Percentiles rank a stretch among this genome's conserved stretches.
Conservation (phyloP, 2,888 invertebrate genomes). For the Sesia apiformis region DNA sequence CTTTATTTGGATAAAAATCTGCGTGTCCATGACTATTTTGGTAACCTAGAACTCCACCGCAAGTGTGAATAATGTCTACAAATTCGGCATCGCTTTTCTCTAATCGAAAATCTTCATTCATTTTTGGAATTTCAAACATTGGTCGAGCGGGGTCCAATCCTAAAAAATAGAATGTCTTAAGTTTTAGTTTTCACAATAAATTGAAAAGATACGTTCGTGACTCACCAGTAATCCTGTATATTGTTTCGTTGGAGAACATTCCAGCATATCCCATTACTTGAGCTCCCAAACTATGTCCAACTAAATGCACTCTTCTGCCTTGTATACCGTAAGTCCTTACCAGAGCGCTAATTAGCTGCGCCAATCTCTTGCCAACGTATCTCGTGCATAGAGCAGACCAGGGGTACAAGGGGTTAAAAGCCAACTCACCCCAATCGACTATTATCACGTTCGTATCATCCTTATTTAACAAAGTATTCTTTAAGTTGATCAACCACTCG, state of each 20-base stretch:
- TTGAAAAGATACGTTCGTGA: neutral
- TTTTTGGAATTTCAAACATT: slow-evolving; percentile 67
- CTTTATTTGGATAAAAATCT: slow-evolving; percentile 85
- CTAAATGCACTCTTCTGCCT: slow-evolving; percentile 41
- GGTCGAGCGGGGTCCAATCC: slow-evolving; percentile 81
- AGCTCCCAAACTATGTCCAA: slow-evolving; percentile 76
- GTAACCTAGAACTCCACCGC: slow-evolving; percentile 78
- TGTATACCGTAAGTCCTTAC: slow-evolving; percentile 21
- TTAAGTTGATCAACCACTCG: slow-evolving; percentile 53
- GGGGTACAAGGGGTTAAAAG: slow-evolving; percentile 49
- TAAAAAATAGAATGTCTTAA: slow-evolving; percentile 10
- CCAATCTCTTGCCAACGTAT: slow-evolving; percentile 50
- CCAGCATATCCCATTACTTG: slow-evolving; percentile 77
- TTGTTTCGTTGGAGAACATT: slow-evolving; percentile 46
- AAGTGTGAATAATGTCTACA: slow-evolving; percentile 84
- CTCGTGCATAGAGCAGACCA: slow-evolving; percentile 55
- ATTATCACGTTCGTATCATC: slow-evolving; percentile 65
- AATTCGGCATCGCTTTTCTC: slow-evolving; percentile 80
- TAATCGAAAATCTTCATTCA: slow-evolving; percentile 51
- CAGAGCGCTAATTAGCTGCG: slow-evolving; percentile 36
- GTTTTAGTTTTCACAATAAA: slow-evolving; percentile 1
- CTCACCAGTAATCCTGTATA: slow-evolving; percentile 76
- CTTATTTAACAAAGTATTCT: slow-evolving; percentile 44
- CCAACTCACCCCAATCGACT: slow-evolving; percentile 61
- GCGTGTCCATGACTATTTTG: slow-evolving; percentile 77